Percentiles rank a stretch among this genome's conserved stretches.
Evolutionary conservation across 2,888 invertebrate species (phyloP).

Genomic region (Leuctra nigra): DNA sequence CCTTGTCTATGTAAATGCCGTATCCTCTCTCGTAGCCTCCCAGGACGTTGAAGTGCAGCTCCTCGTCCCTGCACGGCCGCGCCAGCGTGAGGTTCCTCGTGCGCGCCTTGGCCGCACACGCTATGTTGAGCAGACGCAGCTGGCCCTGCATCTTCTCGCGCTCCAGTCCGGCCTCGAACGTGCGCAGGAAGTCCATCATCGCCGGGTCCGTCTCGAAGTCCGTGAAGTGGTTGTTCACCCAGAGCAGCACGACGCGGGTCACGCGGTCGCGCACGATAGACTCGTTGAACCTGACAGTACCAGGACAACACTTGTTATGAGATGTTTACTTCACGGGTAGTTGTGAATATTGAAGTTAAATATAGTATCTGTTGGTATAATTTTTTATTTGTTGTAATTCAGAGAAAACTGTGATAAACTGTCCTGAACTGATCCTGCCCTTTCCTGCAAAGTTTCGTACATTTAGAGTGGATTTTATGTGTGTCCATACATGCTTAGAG

Average conservation of each 20-base stretch:
- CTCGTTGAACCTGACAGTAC: conserved; percentile 61
- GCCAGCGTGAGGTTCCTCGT: conserved; percentile 87
- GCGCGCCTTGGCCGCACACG: conserved; percentile 94
- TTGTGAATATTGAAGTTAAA: no score
- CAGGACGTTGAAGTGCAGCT: conserved; percentile 85
- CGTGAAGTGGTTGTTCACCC: conserved; percentile 98
- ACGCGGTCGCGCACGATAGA: conserved; percentile 71
- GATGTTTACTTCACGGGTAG: no score
- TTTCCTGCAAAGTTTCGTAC: no score
- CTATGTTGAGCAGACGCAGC: conserved; percentile 76
- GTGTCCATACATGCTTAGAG: no score
- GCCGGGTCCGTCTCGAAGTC: conserved; percentile 94
- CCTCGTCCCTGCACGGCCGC: conserved; percentile 87
- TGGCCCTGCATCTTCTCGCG: conserved; percentile 77
- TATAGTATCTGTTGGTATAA: no score
- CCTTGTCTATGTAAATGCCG: conserved; percentile 89
- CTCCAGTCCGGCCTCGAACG: conserved; percentile 80
- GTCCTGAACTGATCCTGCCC: no score
- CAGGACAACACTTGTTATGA: no score
- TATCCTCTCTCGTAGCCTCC: conserved; percentile 84
- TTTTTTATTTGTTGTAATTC: no score
- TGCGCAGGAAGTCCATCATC: conserved; percentile 95
- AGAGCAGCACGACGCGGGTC: conserved; percentile 89
- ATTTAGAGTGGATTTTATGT: no score
- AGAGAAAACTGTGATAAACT: no score